These are phyloP conservation scores for Lophotriccus pileatus DNA, from an alignment of 2,797 vertebrate species.

Conservation along the genomic window DNA sequence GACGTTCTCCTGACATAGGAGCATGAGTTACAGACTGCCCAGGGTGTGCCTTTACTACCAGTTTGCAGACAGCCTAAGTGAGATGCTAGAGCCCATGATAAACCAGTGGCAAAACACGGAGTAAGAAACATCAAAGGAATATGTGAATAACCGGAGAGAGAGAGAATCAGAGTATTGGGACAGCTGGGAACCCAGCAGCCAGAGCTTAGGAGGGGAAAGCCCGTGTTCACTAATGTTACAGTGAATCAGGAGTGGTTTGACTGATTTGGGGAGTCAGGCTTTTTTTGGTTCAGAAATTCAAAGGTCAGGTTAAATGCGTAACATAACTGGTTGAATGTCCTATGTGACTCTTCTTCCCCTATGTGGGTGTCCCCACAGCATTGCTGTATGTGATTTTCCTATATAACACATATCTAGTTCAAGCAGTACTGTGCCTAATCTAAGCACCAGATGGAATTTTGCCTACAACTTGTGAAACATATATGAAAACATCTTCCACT, in stretches of 20 bases:
- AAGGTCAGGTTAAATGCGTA: background rate
- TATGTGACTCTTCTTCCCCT: background rate
- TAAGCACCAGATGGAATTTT: background rate
- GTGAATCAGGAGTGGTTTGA: background rate
- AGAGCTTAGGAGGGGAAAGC: background rate
- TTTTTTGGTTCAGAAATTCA: background rate
- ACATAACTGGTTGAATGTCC: background rate
- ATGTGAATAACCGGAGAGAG: background rate
- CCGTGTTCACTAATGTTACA: background rate
- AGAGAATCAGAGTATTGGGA: background rate
- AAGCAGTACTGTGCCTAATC: background rate
- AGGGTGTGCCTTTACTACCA: background rate
- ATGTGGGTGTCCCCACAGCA: background rate
- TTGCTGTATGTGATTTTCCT: background rate
- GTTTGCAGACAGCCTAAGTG: background rate
- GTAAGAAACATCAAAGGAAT: background rate
- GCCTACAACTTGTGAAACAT: background rate
- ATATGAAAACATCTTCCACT: background rate
- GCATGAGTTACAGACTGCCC: background rate
- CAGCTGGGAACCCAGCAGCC: background rate
- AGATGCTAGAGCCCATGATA: background rate
- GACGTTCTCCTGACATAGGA: background rate
- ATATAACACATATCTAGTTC: accelerated
- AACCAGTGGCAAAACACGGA: background rate
- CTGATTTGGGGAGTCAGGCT: background rate